Evolutionary conservation across 2,888 invertebrate species (phyloP).

Genomic region (Laspeyria flexula): DNA sequence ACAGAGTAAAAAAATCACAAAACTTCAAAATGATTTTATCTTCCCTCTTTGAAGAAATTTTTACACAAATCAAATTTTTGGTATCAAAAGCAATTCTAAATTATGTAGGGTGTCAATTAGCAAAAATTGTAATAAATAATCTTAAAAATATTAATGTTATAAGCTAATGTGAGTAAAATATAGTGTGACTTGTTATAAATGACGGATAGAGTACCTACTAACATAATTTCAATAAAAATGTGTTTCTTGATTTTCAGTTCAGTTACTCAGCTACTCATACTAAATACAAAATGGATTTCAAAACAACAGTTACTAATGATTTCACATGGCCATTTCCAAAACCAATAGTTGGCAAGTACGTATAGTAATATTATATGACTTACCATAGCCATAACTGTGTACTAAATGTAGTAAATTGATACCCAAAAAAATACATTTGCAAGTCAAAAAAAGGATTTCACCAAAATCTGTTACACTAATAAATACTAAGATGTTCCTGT

Average conservation of each 20-base stretch:
- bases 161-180: conserved; percentile 49
- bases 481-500: too few species aligned
- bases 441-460: too few species aligned
- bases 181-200: conserved; percentile 14
- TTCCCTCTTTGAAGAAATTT: conserved; percentile 82
- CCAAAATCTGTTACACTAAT: too few species aligned
- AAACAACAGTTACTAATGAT: conserved; percentile 78
- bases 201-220: conserved; percentile 18
- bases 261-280: neutral
- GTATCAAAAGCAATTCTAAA: conserved; percentile 80
- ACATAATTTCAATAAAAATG: conserved; percentile 7
- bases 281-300: conserved; percentile 72
- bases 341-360: conserved; percentile 84
- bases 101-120: conserved; percentile 84
- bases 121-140: conserved; percentile 74
- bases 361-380: conserved; percentile 12
- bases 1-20: conserved; percentile 59
- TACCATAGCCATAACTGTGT: too few species aligned
- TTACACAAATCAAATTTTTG: conserved; percentile 78
- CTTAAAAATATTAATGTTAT: conserved; percentile 78
- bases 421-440: too few species aligned
- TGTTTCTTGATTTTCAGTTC: conserved; percentile 22
- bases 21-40: conserved; percentile 83
- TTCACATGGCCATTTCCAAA: conserved; percentile 87
- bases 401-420: too few species aligned